A percentile compares a stretch with the other conserved stretches of the same genome.
Evolutionary conservation across 2,888 invertebrate genomes (phyloP).

Genomic region (Phortica magna): DNA sequence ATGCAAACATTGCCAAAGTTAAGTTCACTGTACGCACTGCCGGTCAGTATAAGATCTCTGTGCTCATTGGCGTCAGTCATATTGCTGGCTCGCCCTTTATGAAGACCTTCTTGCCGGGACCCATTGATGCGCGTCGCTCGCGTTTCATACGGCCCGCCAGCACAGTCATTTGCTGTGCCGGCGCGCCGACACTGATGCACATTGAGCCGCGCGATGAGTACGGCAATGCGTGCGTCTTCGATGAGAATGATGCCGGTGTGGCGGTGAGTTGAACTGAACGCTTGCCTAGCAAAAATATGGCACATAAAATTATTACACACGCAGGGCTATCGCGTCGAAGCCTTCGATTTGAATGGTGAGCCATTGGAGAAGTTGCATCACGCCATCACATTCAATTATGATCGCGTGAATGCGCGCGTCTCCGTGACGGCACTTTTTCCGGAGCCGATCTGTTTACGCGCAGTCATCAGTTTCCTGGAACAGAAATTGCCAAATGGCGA

Average conservation of each 20-base stretch:
- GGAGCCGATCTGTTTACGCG: slow-evolving; percentile 89
- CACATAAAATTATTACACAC: slow-evolving; percentile 40
- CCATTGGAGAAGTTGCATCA: slow-evolving; percentile 80
- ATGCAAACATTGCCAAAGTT: slow-evolving; percentile 91
- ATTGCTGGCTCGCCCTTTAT: slow-evolving; percentile 92
- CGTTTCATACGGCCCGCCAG: slow-evolving; percentile 90
- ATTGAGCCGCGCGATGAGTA: slow-evolving; percentile 95
- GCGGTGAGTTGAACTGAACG: slow-evolving; percentile 74
- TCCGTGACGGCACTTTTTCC: slow-evolving; percentile 88
- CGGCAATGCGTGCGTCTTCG: slow-evolving; percentile 88
- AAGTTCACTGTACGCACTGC: slow-evolving; percentile 95
- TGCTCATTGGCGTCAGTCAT: slow-evolving; percentile 89
- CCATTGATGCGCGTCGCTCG: slow-evolving; percentile 89
- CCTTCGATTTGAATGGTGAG: slow-evolving; percentile 81
- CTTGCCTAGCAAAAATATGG: neutral
- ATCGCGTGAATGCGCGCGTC: slow-evolving; percentile 87
- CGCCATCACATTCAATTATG: slow-evolving; percentile 85
- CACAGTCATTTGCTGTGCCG: slow-evolving; percentile 90
- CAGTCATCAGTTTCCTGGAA: slow-evolving; percentile 87
- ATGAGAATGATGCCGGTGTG: slow-evolving; percentile 81
- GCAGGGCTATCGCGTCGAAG: slow-evolving; percentile 83
- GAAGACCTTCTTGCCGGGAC: slow-evolving; percentile 89
- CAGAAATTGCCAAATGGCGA: slow-evolving; percentile 91
- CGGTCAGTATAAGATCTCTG: slow-evolving; percentile 91
- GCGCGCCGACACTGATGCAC: slow-evolving; percentile 86